Evolutionary conservation across 2,888 invertebrate genomes (phyloP), one percentile per base, ranked within the genome.

Genomic region (Caenorhabditis zanzibari): DNA sequence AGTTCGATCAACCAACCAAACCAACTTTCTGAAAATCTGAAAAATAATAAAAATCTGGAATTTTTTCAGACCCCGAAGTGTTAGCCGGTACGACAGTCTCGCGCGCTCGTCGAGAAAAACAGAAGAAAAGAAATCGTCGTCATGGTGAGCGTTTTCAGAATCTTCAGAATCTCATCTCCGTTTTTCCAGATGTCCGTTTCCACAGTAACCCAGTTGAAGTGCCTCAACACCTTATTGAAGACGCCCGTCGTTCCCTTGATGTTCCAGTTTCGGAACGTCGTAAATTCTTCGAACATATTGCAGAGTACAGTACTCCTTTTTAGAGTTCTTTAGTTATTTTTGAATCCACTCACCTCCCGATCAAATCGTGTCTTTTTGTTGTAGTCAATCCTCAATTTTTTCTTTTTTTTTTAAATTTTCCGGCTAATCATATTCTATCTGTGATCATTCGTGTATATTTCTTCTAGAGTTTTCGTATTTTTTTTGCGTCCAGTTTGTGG

Each of bases 201-300:
- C 91, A 91, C 82, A 87, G 87, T 64, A 91, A 90, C 59, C 91
- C 91, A 2, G 82, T 87, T 22, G 84, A 76, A 26, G 54, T 85
- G n/a, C 86, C 88, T 28, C 82, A 85, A 64, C 74, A 82, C 72
- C 66, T 85, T 24, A 81, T 86, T 56, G 88, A 88, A 63, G 87
- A 87, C 56, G 66, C 68, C 12, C 79, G 81, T 16, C 87, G 88
- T n/a, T 85, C 88, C 26, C 79, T 90, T 26, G 90, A 88, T 26
- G 79, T 90, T 28, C 89, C 88, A 22, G 91, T 91, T 28, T 84
- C 88, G 14, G 91, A 91, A 68, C 83, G 91, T n/a, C 85, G 90
- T 14, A 91, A 91, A 79, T 91, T 91, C 84, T 91, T 91, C 85
- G 91, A 91, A 75, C 89, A 89, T 68, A 90, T 91, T 64, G 90